phyloP scores from a whole-genome alignment of 1,140 invertebrate genomes.

The Drosophila nigrodunni region DNA sequence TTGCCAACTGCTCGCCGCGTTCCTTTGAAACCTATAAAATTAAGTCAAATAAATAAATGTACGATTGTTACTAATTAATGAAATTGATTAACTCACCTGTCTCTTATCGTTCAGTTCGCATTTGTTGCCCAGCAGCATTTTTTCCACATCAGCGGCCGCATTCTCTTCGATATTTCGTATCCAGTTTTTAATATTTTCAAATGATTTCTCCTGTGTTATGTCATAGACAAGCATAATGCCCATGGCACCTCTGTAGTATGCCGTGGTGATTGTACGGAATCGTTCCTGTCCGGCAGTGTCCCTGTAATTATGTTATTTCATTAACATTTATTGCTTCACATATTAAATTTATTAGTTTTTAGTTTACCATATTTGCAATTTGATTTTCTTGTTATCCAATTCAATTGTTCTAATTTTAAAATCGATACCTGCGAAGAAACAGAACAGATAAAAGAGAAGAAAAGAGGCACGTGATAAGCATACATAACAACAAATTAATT shows the following conservation, averaged over 20 bases:
- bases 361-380: constrained; percentile 97
- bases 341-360: background rate
- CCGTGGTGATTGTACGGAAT: constrained; percentile 99
- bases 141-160: constrained; percentile 96
- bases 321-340: background rate
- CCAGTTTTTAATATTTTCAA: constrained; percentile 99
- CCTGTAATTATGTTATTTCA: constrained; percentile 86
- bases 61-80: background rate
- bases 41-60: constrained; percentile 16
- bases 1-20: constrained; percentile 90
- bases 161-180: constrained; percentile 99
- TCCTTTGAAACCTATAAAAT: constrained; percentile 87
- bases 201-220: constrained; percentile 98
- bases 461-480: constrained; percentile 46
- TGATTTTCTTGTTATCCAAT: constrained; percentile 98
- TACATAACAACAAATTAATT: constrained; percentile 47
- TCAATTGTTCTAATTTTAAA: constrained; percentile 99
- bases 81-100: constrained; percentile 87
- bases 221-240: constrained; percentile 99
- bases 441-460: constrained; percentile 28
- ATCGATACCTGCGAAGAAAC: constrained; percentile 94
- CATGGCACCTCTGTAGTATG: constrained; percentile 99
- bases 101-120: constrained; percentile 96
- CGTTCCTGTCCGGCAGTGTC: constrained; percentile 98
- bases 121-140: constrained; percentile 98